Conservation (phyloP, 2,797 vertebrate genomes). For the Argentina silus region DNA sequence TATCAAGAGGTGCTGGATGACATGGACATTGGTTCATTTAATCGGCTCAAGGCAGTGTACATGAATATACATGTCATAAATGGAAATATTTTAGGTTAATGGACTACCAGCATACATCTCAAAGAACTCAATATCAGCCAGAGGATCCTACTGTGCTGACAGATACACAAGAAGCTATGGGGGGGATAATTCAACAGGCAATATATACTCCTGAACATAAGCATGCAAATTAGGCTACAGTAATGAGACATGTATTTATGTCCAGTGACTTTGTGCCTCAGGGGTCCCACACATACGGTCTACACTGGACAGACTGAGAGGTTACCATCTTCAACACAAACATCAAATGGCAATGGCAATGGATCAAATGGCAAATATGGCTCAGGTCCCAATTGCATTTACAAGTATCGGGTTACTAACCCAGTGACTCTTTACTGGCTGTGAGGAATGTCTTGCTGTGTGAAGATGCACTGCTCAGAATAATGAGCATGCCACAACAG, state of each 20-base stretch:
- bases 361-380: slow-evolving; percentile 19
- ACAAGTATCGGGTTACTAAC: not conserved
- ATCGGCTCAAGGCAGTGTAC: too few species aligned
- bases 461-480: not conserved
- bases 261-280: not conserved
- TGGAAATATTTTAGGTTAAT: too few species aligned
- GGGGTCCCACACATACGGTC: not conserved
- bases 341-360: slow-evolving; percentile 8
- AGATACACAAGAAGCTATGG: not conserved
- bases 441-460: not conserved
- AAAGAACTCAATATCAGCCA: too few species aligned
- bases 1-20: too few species aligned
- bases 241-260: slow-evolving; percentile 1
- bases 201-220: not conserved
- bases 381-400: slow-evolving; percentile 16
- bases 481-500: not conserved
- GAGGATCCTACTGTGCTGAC: too few species aligned
- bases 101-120: too few species aligned
- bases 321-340: slow-evolving; percentile 22
- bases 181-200: not conserved
- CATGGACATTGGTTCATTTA: too few species aligned
- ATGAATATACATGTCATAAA: too few species aligned
- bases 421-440: not conserved
- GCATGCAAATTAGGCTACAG: not conserved
- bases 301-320: not conserved